Percentiles rank a stretch among this genome's conserved stretches.
phyloP scores from a whole-genome alignment of 2,113 vertebrate genomes.

The Trematomus loennbergii region DNA sequence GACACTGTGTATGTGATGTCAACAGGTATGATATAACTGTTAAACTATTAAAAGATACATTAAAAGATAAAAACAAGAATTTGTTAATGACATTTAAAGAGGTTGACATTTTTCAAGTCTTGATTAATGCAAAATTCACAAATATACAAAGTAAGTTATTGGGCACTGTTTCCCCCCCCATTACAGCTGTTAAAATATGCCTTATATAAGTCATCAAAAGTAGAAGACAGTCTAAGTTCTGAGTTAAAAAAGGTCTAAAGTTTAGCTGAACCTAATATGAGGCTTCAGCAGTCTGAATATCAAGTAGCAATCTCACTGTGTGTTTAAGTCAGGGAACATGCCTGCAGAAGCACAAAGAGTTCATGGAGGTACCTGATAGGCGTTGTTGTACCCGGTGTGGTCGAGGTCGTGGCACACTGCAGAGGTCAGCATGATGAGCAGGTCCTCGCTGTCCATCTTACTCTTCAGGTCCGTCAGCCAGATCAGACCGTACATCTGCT shows the following conservation, averaged over 20 bases:
- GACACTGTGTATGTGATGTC: background rate
- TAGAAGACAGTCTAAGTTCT: background rate
- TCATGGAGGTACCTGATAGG: conserved; percentile 79
- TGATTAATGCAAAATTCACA: no score
- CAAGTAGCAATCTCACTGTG: no score
- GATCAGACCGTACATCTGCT: conserved; percentile 87
- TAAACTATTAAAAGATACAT: no score
- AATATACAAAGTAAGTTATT: no score
- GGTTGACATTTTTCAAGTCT: no score
- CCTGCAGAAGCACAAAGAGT: background rate
- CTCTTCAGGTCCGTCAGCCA: conserved; percentile 85
- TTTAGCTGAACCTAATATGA: background rate
- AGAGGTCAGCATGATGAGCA: conserved; percentile 85
- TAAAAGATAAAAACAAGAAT: no score
- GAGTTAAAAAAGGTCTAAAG: background rate
- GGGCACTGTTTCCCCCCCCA: no score
- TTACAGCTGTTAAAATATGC: no score
- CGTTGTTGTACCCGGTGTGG: conserved; percentile 88
- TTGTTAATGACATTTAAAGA: no score
- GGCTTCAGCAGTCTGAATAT: background rate
- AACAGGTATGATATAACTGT: background rate
- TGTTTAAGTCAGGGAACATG: no score
- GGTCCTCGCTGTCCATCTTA: conserved; percentile 82
- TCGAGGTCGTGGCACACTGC: conserved; percentile 87
- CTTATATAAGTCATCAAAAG: no score